Base-by-base conservation (phyloP, 2,113 vertebrate species). In the Trichomycterus rosablanca region DNA sequence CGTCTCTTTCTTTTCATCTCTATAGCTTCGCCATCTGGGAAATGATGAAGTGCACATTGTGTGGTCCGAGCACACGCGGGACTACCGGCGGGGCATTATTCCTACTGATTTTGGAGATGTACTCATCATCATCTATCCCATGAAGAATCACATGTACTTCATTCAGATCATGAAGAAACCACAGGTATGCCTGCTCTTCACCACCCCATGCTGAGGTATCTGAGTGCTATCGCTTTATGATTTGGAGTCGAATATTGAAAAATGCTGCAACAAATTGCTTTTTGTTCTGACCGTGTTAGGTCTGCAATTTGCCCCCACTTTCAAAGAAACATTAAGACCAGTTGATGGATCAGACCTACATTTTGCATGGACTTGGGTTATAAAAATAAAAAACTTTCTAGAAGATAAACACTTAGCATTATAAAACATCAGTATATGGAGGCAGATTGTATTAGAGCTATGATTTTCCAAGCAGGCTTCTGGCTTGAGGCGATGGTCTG, bases 1-100 rank as follows among this genome's bases (percentile, higher is more conserved):
- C 4, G 1, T 32, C 18, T 45, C 72, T 68, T 2, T 69, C 14
- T 19, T n/a, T 40, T 34, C 16, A 1, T 87, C 2, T 45, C 1
- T 86, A 72, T 89, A 99, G 96, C 91, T 99, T 74, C 94, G 95
- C 82, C 96, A 98, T 89, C 90, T 99, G 87, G 96, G 96, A 79
- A 99, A 99, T 71, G 96, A 98, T 0, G 96, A 99, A 84, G 93
- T 98, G 71, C 96, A 98, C 83, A 92, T 99, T 14, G 92, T 99
- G 81, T 99, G 96, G 96, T 98, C 96, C 7, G 95, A 99, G 72
- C 96, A 99, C 87, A 92, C 86, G 57, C 88, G 95, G 78, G 96
- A 99, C 83, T 99, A 98, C 81, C 84, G 93, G 61, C 86, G 90
- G 56, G 95, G 94, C 68, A 98, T 99, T 82, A 95, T 99, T 77